Evolutionary conservation across 2,113 vertebrate genomes (phyloP).

Genomic region (Anguilla japonica): DNA sequence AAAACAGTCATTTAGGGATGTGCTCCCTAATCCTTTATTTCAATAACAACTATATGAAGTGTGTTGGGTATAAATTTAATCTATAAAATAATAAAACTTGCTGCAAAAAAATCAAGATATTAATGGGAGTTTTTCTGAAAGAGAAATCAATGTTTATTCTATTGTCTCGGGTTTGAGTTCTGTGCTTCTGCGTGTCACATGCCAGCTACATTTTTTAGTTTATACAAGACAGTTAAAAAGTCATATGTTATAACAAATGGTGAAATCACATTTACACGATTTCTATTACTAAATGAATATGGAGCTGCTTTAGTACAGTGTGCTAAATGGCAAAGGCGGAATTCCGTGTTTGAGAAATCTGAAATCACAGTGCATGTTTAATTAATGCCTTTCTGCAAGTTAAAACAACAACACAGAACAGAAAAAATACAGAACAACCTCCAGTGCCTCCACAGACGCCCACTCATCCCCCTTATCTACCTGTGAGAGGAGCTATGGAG

Average conservation of each 20-base stretch:
- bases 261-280: constrained; percentile 20
- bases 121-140: neutral
- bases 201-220: constrained; percentile 1
- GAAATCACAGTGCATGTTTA: neutral
- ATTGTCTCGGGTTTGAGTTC: constrained; percentile 12
- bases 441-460: neutral
- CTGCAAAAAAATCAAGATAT: neutral
- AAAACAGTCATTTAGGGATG: constrained; percentile 36
- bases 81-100: constrained; percentile 44
- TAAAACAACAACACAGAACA: neutral
- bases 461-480: neutral
- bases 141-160: constrained; percentile 49
- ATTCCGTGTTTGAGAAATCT: neutral
- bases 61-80: constrained; percentile 39
- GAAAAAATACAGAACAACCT: neutral
- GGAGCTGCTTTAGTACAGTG: neutral
- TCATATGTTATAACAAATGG: neutral
- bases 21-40: constrained; percentile 48
- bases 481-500: neutral
- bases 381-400: neutral
- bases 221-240: constrained; percentile 9
- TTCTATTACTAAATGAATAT: constrained; percentile 9
- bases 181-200: constrained; percentile 11
- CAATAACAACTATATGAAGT: constrained; percentile 44
- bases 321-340: constrained; percentile 6